Conservation (phyloP, 1,140 invertebrate species). For the Brachionus plicatilis region DNA sequence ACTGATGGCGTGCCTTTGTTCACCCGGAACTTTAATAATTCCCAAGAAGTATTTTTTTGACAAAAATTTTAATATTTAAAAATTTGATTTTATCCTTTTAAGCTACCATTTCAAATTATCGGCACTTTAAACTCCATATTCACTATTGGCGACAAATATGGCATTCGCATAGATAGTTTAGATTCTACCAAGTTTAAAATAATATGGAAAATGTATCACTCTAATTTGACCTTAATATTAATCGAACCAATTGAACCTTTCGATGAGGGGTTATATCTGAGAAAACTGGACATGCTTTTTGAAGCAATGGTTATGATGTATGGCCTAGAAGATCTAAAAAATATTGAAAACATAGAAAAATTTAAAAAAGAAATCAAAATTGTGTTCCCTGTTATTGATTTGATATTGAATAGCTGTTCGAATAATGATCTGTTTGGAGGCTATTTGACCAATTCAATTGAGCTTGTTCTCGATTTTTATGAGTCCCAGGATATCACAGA, state of each 20-base stretch:
- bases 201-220: conserved; percentile 69
- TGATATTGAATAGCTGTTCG: neutral
- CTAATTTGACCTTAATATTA: conserved; percentile 55
- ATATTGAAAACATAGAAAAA: conserved; percentile 69
- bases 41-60: neutral
- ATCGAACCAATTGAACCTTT: conserved; percentile 51
- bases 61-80: neutral
- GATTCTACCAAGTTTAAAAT: conserved; percentile 66
- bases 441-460: conserved; percentile 7
- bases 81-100: conserved; percentile 47
- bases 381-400: conserved; percentile 17
- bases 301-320: conserved; percentile 69
- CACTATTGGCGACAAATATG: conserved; percentile 70
- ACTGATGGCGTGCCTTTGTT: conserved; percentile 5
- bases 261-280: conserved; percentile 50
- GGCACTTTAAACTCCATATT: conserved; percentile 77
- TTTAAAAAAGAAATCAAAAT: conserved; percentile 58
- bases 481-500: neutral
- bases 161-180: conserved; percentile 64
- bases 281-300: conserved; percentile 66
- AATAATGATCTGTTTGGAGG: conserved; percentile 29
- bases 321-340: conserved; percentile 70
- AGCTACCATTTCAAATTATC: conserved; percentile 71
- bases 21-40: neutral
- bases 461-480: neutral